phyloP scores from a whole-genome alignment of 2,888 invertebrate genomes.

The Abrostola tripartita region DNA sequence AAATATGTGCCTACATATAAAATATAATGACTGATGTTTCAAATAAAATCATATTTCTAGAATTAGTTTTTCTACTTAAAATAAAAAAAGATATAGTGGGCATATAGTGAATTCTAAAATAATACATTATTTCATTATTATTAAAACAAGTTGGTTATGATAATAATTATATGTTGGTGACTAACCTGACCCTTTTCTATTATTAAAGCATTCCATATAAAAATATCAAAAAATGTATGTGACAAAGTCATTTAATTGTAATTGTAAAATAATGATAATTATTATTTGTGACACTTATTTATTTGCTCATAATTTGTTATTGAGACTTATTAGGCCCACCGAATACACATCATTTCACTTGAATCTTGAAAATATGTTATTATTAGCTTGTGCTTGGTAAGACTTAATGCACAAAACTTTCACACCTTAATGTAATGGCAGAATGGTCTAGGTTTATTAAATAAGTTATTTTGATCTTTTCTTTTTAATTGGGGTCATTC shows the following conservation, averaged over 20 bases:
- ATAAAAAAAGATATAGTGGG: slow-evolving; percentile 23
- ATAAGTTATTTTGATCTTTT: background rate
- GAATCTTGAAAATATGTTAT: slow-evolving; percentile 5
- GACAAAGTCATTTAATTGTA: slow-evolving; percentile 21
- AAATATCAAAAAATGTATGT: slow-evolving; percentile 19
- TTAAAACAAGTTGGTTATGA: slow-evolving; percentile 6
- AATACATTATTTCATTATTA: slow-evolving; percentile 9
- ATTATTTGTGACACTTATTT: slow-evolving; percentile 23
- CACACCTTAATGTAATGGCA: background rate
- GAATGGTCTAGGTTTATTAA: background rate
- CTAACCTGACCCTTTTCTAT: slow-evolving; percentile 17
- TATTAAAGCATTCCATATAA: slow-evolving; percentile 51
- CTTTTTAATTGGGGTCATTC: slow-evolving; percentile 4
- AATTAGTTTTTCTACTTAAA: slow-evolving; percentile 57
- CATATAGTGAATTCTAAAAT: slow-evolving; percentile 24
- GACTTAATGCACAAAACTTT: slow-evolving; percentile 18
- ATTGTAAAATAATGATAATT: slow-evolving; percentile 2
- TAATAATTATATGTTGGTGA: slow-evolving; percentile 22
- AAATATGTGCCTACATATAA: slow-evolving; percentile 55
- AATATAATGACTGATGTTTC: slow-evolving; percentile 57
- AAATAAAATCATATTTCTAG: slow-evolving; percentile 41
- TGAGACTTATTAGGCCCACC: slow-evolving; percentile 50
- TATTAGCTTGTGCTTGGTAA: background rate
- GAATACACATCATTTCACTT: slow-evolving; percentile 9
- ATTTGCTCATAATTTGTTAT: slow-evolving; percentile 36